Percentiles rank a stretch among this genome's conserved stretches.
Evolutionary conservation across 2,113 vertebrate genomes (phyloP).

Genomic region (Menura novaehollandiae): DNA sequence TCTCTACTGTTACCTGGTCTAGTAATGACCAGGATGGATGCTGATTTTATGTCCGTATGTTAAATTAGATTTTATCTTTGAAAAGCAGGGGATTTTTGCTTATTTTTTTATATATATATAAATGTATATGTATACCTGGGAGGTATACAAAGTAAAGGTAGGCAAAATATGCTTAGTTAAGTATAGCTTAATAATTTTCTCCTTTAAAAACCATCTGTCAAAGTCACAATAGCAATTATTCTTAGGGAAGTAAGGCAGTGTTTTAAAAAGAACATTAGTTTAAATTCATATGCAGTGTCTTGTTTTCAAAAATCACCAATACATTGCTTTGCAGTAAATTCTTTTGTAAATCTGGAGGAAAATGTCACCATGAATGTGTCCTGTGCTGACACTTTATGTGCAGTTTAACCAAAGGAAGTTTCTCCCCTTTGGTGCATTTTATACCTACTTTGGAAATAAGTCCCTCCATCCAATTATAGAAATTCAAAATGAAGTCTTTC

Average conservation of each 20-base stretch:
- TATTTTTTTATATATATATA: neutral
- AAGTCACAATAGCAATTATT: neutral
- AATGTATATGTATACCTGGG: neutral
- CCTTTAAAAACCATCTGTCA: neutral
- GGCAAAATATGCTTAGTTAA: neutral
- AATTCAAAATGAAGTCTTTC: neutral
- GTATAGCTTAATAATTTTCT: neutral
- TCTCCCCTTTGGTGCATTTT: neutral
- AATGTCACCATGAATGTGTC: fast-evolving
- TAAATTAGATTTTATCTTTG: neutral
- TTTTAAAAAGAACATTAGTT: neutral
- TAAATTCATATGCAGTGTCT: neutral
- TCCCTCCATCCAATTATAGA: neutral
- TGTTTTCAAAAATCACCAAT: neutral
- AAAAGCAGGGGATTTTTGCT: neutral
- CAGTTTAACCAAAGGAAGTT: neutral
- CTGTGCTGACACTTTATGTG: neutral
- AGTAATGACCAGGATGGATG: neutral
- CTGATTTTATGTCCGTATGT: neutral
- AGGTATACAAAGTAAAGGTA: neutral
- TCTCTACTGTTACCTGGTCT: neutral
- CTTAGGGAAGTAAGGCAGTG: neutral
- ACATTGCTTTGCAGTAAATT: neutral
- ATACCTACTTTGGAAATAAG: neutral
- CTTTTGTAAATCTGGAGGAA: neutral